These are phyloP conservation scores for Potamilus streckersoni DNA, from an alignment of 1,140 invertebrate species.

Conservation along the genomic window DNA sequence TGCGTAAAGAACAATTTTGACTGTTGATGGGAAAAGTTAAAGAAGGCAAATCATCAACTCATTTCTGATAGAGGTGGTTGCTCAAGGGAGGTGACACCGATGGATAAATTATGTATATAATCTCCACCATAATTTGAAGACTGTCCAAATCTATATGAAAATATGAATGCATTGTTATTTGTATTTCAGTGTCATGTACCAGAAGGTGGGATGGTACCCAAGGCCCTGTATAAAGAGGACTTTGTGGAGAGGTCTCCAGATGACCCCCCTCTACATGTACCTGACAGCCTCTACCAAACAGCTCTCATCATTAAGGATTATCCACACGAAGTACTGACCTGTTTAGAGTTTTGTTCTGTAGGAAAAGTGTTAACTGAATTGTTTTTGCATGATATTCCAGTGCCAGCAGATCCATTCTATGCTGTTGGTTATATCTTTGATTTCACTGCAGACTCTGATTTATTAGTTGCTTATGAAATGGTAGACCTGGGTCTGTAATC, in stretches of 20 bases:
- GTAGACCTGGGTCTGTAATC: too few species aligned
- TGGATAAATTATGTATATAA: not conserved
- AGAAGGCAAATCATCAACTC: too few species aligned
- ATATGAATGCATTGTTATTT: not conserved
- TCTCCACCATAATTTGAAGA: not conserved
- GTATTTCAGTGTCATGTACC: constrained; percentile 79
- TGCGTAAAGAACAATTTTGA: too few species aligned
- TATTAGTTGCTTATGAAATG: too few species aligned
- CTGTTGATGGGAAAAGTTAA: too few species aligned
- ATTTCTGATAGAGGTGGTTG: not conserved
- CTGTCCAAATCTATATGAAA: not conserved
- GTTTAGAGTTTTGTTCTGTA: too few species aligned
- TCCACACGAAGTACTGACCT: constrained; percentile 79
- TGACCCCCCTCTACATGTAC: constrained; percentile 72
- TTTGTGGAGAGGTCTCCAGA: constrained; percentile 71
- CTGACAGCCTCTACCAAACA: constrained; percentile 80
- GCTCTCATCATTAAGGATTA: constrained; percentile 77
- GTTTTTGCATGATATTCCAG: too few species aligned
- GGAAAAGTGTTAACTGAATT: too few species aligned
- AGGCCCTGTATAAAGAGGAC: constrained; percentile 85
- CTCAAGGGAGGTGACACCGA: not conserved
- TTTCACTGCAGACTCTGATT: too few species aligned
- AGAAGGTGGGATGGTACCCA: constrained; percentile 90
- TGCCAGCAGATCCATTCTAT: too few species aligned
- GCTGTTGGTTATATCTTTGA: too few species aligned